These are phyloP conservation scores for Ciconia nigra DNA, from an alignment of 2,797 vertebrate species.

Conservation along the genomic window DNA sequence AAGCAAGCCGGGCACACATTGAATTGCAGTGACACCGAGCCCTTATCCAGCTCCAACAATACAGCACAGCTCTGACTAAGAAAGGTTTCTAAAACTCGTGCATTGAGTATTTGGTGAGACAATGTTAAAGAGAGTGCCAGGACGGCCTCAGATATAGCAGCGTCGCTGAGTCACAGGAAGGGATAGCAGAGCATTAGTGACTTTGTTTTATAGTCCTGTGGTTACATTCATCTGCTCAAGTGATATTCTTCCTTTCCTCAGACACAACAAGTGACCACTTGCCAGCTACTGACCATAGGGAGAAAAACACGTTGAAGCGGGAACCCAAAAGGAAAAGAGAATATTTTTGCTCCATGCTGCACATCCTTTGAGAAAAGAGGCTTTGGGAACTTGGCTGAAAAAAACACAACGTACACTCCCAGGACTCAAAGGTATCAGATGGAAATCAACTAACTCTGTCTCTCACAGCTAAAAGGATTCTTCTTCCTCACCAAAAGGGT, in stretches of 20 bases:
- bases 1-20: background rate
- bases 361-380: background rate
- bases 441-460: background rate
- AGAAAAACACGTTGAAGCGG: background rate
- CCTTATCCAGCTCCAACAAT: slow-evolving; percentile 34
- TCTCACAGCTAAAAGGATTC: background rate
- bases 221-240: background rate
- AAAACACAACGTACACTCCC: background rate
- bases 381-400: background rate
- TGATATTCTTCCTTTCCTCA: background rate
- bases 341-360: background rate
- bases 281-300: background rate
- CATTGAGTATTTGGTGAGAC: background rate
- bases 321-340: background rate
- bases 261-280: background rate
- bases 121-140: background rate
- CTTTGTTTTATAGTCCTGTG: background rate
- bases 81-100: background rate
- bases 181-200: background rate
- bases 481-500: background rate
- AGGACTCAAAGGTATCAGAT: background rate
- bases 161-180: background rate
- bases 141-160: background rate
- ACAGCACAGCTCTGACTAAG: background rate
- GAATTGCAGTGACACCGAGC: slow-evolving; percentile 10